A percentile compares a stretch with the other conserved stretches of the same genome.
These are phyloP conservation scores for Parazoanthus atlanticus DNA, from an alignment of 92 coral and sea anemone genomes.

Conservation along the genomic window DNA sequence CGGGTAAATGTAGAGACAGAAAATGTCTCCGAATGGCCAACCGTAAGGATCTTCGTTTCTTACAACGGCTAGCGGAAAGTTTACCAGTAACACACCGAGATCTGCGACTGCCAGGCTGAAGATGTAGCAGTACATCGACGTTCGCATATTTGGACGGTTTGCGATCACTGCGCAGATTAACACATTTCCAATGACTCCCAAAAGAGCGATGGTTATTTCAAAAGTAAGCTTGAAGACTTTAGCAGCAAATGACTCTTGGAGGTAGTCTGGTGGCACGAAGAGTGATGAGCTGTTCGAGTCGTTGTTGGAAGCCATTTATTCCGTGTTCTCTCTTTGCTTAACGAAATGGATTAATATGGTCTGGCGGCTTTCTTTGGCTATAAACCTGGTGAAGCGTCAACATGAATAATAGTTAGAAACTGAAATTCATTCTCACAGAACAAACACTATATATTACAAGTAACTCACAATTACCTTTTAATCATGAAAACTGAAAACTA, in stretches of 20 bases:
- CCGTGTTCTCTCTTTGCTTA: background rate
- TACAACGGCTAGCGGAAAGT: slow-evolving; percentile 52
- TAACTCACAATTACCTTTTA: background rate
- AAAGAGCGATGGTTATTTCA: slow-evolving; percentile 57
- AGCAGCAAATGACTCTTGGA: slow-evolving; percentile 50
- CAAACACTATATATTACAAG: background rate
- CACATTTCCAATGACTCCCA: slow-evolving; percentile 77
- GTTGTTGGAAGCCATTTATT: slow-evolving; percentile 7
- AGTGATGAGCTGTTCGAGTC: background rate
- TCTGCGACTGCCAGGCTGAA: slow-evolving; percentile 78
- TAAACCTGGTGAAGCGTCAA: background rate
- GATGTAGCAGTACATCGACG: slow-evolving; percentile 68
- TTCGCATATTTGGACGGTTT: slow-evolving; percentile 63
- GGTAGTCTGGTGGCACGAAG: slow-evolving; percentile 22
- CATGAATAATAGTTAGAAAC: background rate
- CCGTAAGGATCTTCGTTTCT: slow-evolving; percentile 36
- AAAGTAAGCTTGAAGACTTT: slow-evolving; percentile 59
- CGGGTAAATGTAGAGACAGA: slow-evolving; percentile 68
- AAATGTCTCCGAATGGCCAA: slow-evolving; percentile 54
- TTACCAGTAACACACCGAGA: slow-evolving; percentile 63
- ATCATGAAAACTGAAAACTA: background rate
- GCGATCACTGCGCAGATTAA: slow-evolving; percentile 71
- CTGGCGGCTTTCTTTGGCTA: background rate
- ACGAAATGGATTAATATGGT: background rate
- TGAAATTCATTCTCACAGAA: no score